Evolutionary conservation across 2,797 vertebrate species (phyloP).

Genomic region (Cynodonichthys magdalenae): DNA sequence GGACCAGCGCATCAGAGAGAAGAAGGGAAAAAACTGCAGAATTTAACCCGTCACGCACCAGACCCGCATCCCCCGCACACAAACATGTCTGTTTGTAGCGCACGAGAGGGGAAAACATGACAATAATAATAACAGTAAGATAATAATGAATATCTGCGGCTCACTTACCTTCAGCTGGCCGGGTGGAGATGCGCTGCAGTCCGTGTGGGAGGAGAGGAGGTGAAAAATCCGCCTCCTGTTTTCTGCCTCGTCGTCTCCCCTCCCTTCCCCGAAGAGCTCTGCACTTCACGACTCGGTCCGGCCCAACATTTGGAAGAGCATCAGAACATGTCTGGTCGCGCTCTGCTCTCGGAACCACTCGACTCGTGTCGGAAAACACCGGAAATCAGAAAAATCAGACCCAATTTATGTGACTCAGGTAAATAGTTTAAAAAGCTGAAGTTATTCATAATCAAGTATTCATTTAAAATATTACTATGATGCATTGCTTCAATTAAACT

Average conservation of each 20-base stretch:
- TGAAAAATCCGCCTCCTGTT: slow-evolving; percentile 30
- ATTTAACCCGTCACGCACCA: slow-evolving; percentile 83
- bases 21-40: slow-evolving; percentile 79
- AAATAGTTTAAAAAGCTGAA: too few relatives aligned
- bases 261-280: slow-evolving; percentile 64
- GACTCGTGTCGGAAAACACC: slow-evolving; percentile 72
- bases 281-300: slow-evolving; percentile 72
- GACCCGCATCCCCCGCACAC: slow-evolving; percentile 6
- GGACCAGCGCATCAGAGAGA: slow-evolving; percentile 48
- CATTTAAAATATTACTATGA: too few relatives aligned
- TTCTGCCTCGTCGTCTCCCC: slow-evolving; percentile 56
- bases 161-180: slow-evolving; percentile 37
- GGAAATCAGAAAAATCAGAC: slow-evolving; percentile 17
- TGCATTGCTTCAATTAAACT: too few relatives aligned
- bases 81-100: slow-evolving; percentile 26
- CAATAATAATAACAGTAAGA: background rate
- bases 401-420: too few relatives aligned
- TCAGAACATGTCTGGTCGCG: slow-evolving; percentile 71
- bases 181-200: slow-evolving; percentile 20
- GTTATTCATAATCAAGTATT: too few relatives aligned
- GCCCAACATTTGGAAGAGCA: slow-evolving; percentile 76
- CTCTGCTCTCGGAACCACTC: slow-evolving; percentile 72
- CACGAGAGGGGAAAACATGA: background rate
- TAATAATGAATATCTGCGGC: background rate
- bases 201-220: slow-evolving; percentile 23